A percentile compares a stretch with the other conserved stretches of the same genome.
Conservation (phyloP, 2,797 vertebrate species). For the Diceros bicornis region DNA sequence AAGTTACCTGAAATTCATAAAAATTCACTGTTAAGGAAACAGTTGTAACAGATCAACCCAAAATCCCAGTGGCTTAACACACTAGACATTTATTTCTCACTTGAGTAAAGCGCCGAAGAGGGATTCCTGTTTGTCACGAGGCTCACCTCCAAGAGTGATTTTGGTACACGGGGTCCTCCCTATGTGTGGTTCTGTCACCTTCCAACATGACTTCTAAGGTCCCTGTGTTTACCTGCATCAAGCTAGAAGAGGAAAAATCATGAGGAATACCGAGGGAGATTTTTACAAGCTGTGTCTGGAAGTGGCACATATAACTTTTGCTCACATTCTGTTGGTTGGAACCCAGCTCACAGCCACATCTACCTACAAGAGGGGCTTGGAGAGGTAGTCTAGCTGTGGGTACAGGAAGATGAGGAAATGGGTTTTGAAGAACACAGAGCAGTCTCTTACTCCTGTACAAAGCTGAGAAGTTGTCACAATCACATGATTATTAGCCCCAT, state of each 20-base stretch:
- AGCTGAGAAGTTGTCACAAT: neutral
- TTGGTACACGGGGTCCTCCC: neutral
- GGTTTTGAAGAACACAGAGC: neutral
- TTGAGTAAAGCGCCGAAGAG: neutral
- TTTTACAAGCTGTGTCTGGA: neutral
- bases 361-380: neutral
- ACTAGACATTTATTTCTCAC: neutral
- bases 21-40: neutral
- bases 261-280: neutral
- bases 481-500: neutral
- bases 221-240: neutral
- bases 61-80: no score
- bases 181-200: neutral
- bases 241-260: neutral
- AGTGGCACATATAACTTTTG: neutral
- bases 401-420: neutral
- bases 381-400: neutral
- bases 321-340: neutral
- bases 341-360: neutral
- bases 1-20: constrained; percentile 7
- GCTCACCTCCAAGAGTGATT: neutral
- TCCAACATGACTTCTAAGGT: neutral
- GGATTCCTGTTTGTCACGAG: neutral
- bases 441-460: neutral
- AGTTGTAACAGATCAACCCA: neutral